phyloP scores from a whole-genome alignment of 2,797 vertebrate genomes.

The Paguma larvata region DNA sequence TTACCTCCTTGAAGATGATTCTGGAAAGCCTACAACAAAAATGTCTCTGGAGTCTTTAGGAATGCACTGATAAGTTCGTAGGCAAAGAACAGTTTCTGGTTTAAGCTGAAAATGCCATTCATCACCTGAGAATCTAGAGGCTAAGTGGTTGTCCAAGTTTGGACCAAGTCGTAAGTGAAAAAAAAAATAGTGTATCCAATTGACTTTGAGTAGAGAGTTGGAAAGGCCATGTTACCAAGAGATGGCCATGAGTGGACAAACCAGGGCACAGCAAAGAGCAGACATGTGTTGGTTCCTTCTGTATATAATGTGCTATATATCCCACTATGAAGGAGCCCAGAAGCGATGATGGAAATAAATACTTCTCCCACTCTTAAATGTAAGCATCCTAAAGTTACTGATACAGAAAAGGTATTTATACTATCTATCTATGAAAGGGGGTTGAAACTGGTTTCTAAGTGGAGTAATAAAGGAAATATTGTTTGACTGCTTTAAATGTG shows the following conservation, averaged over 20 bases:
- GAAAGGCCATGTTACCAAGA: background rate
- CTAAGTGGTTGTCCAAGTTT: background rate
- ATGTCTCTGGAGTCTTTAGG: background rate
- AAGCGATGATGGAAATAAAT: background rate
- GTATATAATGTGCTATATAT: background rate
- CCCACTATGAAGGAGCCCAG: background rate
- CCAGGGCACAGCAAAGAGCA: background rate
- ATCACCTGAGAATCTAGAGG: background rate
- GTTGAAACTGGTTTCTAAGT: background rate
- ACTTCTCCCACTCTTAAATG: background rate
- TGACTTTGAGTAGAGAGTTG: background rate
- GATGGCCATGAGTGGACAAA: background rate
- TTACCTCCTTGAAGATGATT: background rate
- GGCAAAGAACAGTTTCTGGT: background rate
- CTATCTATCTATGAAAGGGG: background rate
- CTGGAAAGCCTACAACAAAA: background rate
- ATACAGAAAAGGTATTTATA: background rate
- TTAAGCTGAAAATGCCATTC: background rate
- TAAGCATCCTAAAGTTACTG: background rate
- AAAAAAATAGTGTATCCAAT: background rate
- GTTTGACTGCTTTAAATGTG: background rate
- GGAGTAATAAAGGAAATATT: background rate
- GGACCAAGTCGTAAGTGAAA: background rate
- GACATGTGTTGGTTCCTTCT: background rate
- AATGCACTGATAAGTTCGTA: background rate